Conservation (phyloP, 2,797 vertebrate genomes). For the Sciurus vulgaris region DNA sequence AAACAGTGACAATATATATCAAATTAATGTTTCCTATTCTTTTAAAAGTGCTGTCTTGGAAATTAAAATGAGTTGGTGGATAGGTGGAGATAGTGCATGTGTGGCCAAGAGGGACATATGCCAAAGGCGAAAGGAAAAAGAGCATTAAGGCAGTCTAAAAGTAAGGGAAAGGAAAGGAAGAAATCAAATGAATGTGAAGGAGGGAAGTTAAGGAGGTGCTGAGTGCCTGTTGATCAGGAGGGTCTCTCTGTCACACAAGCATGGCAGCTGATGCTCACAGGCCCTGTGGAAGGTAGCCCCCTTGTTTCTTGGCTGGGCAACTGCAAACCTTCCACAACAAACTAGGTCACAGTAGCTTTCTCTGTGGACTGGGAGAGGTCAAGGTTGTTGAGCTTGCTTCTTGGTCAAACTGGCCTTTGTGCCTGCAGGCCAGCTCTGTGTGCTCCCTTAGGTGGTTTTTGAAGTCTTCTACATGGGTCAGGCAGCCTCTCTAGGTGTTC, state of each 20-base stretch:
- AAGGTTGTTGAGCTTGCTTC: background rate
- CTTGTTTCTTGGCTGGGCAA: background rate
- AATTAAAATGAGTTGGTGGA: background rate
- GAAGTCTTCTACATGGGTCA: background rate
- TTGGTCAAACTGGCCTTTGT: background rate
- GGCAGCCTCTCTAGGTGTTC: background rate
- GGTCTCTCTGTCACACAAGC: background rate
- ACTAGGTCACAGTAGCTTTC: background rate
- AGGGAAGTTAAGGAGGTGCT: background rate
- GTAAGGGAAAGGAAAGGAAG: background rate
- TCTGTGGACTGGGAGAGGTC: background rate
- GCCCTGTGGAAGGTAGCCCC: background rate
- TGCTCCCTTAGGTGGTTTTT: background rate
- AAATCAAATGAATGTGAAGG: background rate
- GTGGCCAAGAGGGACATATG: too few species aligned
- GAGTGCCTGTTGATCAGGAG: background rate
- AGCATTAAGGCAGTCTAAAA: background rate
- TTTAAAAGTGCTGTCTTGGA: background rate
- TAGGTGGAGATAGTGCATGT: background rate
- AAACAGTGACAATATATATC: background rate
- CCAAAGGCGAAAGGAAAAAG: background rate
- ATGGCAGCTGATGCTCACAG: too few species aligned
- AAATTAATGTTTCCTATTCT: background rate
- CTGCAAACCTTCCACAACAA: background rate
- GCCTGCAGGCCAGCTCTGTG: background rate